Conservation (phyloP, 2,113 vertebrate genomes). For the Craseonycteris thonglongyai region DNA sequence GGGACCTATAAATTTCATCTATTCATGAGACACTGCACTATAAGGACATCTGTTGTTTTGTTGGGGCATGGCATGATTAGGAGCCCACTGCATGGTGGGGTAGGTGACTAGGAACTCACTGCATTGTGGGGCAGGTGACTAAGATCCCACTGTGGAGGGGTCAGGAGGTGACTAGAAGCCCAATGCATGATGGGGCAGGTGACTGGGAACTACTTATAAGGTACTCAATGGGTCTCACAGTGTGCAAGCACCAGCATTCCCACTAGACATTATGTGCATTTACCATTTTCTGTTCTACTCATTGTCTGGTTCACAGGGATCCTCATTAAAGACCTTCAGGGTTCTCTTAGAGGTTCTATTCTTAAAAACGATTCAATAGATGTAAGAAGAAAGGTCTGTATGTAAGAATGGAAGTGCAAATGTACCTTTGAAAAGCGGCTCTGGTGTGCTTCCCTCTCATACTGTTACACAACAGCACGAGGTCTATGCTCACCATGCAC, state of each 20-base stretch:
- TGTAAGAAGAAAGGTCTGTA: neutral
- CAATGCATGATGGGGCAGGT: too few relatives aligned
- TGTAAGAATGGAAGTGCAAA: accelerated
- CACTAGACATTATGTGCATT: neutral
- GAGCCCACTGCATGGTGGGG: accelerated
- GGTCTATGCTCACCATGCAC: accelerated
- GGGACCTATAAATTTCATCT: neutral
- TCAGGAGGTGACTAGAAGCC: too few relatives aligned
- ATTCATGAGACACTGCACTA: neutral
- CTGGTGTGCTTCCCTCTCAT: too few relatives aligned
- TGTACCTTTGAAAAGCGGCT: neutral
- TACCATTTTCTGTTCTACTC: neutral
- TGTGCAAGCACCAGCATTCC: neutral
- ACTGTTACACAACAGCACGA: accelerated
- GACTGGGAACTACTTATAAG: neutral
- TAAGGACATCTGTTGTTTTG: neutral
- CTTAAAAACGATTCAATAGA: neutral
- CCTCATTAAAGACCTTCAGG: neutral
- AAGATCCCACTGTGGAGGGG: too few relatives aligned
- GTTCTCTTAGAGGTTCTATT: neutral
- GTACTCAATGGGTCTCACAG: too few relatives aligned
- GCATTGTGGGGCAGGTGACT: too few relatives aligned
- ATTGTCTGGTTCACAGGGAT: neutral
- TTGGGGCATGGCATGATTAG: too few relatives aligned
- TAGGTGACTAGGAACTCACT: too few relatives aligned